Conservation (phyloP, 2,797 vertebrate genomes). For the Poeciliopsis paucimaculata region DNA sequence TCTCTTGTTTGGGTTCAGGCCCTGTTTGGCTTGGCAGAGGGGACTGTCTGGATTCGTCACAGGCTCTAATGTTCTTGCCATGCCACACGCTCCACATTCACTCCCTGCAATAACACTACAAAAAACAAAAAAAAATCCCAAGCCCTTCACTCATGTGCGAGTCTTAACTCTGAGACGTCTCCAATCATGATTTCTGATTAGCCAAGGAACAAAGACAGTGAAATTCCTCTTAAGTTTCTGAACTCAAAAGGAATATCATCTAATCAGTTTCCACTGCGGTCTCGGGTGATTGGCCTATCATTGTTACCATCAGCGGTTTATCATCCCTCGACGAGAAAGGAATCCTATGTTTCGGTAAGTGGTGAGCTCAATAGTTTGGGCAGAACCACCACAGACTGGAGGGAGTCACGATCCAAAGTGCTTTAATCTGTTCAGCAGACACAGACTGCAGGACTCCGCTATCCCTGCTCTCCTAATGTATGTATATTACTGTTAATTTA, state of each 20-base stretch:
- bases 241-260: slow-evolving; percentile 59
- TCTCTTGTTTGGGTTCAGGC: slow-evolving; percentile 55
- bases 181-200: slow-evolving; percentile 73
- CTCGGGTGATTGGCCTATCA: slow-evolving; percentile 64
- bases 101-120: slow-evolving; percentile 64
- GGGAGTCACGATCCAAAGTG: slow-evolving; percentile 53
- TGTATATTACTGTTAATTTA: slow-evolving; percentile 17
- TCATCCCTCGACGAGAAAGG: slow-evolving; percentile 67
- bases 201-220: slow-evolving; percentile 66
- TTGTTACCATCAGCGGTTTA: slow-evolving; percentile 62
- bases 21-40: slow-evolving; percentile 76
- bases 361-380: slow-evolving; percentile 57
- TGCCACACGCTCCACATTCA: slow-evolving; percentile 69
- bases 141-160: slow-evolving; percentile 44
- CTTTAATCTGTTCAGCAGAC: slow-evolving; percentile 73
- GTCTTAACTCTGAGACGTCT: slow-evolving; percentile 56
- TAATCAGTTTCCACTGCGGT: slow-evolving; percentile 65
- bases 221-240: slow-evolving; percentile 70
- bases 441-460: slow-evolving; percentile 18
- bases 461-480: slow-evolving; percentile 32
- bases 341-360: slow-evolving; percentile 66
- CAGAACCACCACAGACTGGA: slow-evolving; percentile 52
- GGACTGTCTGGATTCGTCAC: slow-evolving; percentile 68
- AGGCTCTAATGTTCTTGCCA: slow-evolving; percentile 71
- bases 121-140: slow-evolving; percentile 27